Base-by-base conservation (phyloP, 2,797 vertebrate genomes). In the Onychomys arenicola region DNA sequence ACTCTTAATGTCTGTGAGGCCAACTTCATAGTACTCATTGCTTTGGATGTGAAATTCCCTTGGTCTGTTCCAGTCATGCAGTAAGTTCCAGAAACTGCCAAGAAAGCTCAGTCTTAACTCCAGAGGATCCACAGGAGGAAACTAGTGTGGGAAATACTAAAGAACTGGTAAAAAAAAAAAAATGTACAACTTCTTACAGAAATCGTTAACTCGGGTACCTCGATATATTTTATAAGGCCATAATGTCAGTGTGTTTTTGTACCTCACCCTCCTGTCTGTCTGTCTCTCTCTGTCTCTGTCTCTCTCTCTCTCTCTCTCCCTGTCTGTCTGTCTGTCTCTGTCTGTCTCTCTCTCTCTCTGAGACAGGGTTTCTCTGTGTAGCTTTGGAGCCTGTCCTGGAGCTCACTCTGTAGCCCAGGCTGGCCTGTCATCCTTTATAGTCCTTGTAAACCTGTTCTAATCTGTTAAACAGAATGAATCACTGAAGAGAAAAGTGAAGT, bases 371-470 rank as follows among this genome's bases (percentile, higher is more conserved):
- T 52, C 52, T 14, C 52, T 52, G 52, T 52, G 52, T 52, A 52
- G 52, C 52, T 52, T 52, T 52, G 52, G 52, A 52, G 52, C 52
- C 52, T 52, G 52, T 52, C 52, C 52, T 52, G 52, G 52, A 52
- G 4, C 52, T 52, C 13, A 4, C 52, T 52, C 13, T 52, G 52
- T 52, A 52, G 52, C 13, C 52, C 52, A 52, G 52, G 52, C 52
- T 52, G 52, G 0, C 52, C 52, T 52, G 21, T 80, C 76, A 12
- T 16, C 91, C 95, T 95, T 55, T 95, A 85, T 92, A 78, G 55
- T 81, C 73, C 83, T 89, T 92, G 37, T 96, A 95, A 94, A 90
- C 57, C 95, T 97, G 69, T 95, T 96, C 94, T 83, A 91, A 82
- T 88, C 80, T 94, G 49, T 93, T 93, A 90, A 83, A 92, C 88